A percentile compares a stretch with the other conserved stretches of the same genome.
Evolutionary conservation across 2,113 vertebrate genomes (phyloP).

Genomic region (Lepisosteus osseus): DNA sequence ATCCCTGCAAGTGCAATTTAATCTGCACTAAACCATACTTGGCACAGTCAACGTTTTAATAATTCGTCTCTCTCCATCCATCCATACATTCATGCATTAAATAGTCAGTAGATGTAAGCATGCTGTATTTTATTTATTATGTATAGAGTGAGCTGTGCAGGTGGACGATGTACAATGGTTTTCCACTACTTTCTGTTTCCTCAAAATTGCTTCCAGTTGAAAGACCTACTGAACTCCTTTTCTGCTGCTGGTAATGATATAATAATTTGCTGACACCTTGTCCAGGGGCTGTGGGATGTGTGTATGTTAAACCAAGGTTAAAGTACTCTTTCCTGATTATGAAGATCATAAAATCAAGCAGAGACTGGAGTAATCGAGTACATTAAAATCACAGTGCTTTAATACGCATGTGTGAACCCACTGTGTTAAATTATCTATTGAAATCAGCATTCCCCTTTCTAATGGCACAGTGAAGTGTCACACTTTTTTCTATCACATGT

Average conservation of each 20-base stretch:
- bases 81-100: no score
- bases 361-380: constrained; percentile 67
- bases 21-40: no score
- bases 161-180: no score
- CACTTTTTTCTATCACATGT: no score
- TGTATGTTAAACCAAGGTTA: constrained; percentile 58
- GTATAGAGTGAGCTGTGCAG: no score
- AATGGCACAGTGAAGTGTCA: constrained; percentile 66
- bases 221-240: neutral
- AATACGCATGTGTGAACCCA: constrained; percentile 6
- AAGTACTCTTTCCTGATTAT: constrained; percentile 54
- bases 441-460: constrained; percentile 71
- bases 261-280: neutral
- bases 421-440: constrained; percentile 68
- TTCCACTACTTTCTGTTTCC: no score
- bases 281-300: constrained; percentile 7
- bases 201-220: no score
- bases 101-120: no score
- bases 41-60: no score
- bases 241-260: neutral
- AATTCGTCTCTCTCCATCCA: no score
- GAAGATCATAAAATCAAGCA: constrained; percentile 58
- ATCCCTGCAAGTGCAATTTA: no score
- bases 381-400: constrained; percentile 61
- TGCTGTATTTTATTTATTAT: no score